Conservation (phyloP, 2,113 vertebrate genomes). For the Cyprinodon tularosa region DNA sequence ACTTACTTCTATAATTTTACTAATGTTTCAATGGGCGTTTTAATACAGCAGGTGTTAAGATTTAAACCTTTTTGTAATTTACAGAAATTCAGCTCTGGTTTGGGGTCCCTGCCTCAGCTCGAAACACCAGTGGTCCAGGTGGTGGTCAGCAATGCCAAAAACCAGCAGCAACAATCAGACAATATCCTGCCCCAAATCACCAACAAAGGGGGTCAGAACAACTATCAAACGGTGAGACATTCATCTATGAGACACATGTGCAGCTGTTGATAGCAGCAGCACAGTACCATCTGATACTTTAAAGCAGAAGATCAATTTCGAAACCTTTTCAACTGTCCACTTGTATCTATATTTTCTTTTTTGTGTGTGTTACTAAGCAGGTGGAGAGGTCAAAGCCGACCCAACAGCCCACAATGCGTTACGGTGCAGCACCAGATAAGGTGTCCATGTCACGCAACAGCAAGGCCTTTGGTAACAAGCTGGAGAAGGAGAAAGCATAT, state of each 20-base stretch:
- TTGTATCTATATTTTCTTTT: neutral
- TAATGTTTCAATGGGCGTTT: neutral
- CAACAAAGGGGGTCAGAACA: constrained; percentile 78
- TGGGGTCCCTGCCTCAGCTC: constrained; percentile 81
- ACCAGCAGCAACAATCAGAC: constrained; percentile 75
- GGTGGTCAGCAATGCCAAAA: constrained; percentile 80
- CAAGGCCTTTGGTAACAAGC: constrained; percentile 74
- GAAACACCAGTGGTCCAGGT: constrained; percentile 83
- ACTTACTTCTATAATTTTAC: neutral
- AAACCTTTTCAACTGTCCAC: neutral
- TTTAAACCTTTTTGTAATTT: constrained; percentile 26
- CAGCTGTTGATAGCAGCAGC: too few relatives aligned
- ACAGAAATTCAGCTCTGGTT: constrained; percentile 78
- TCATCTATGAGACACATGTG: neutral
- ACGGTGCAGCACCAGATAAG: constrained; percentile 77
- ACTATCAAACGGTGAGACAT: constrained; percentile 77
- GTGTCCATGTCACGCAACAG: constrained; percentile 69
- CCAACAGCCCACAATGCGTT: constrained; percentile 67
- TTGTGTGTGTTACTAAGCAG: constrained; percentile 61
- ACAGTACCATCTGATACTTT: too few relatives aligned
- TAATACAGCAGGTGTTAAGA: neutral
- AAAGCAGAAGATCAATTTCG: neutral
- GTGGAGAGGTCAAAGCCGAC: constrained; percentile 77
- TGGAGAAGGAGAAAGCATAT: constrained; percentile 73
- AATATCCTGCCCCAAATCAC: constrained; percentile 82